A percentile compares a stretch with the other conserved stretches of the same genome.
Evolutionary conservation across 2,113 vertebrate genomes (phyloP).

Genomic region (Nesoenas mayeri): DNA sequence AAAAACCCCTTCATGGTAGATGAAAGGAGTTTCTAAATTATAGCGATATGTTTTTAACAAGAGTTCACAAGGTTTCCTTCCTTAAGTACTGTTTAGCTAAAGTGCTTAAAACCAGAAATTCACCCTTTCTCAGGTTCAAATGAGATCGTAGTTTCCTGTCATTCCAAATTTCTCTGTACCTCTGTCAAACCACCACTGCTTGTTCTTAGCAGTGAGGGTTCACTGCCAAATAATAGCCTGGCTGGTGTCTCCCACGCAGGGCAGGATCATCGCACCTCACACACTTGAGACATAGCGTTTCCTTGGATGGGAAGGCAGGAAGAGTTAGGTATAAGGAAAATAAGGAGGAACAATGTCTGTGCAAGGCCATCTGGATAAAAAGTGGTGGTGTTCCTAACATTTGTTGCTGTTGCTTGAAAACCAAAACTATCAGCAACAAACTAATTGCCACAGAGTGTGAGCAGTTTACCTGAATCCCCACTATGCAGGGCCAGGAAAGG

Average conservation of each 20-base stretch:
- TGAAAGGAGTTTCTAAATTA: slow-evolving; percentile 58
- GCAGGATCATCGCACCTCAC: fast-evolving
- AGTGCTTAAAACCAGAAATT: slow-evolving; percentile 30
- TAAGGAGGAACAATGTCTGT: not conserved
- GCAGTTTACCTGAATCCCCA: not conserved
- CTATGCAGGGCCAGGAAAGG: not conserved
- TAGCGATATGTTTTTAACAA: slow-evolving; percentile 38
- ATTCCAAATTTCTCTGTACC: not conserved
- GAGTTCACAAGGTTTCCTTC: slow-evolving; percentile 46
- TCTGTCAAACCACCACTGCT: not conserved
- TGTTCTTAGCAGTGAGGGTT: not conserved
- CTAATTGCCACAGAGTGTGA: not conserved
- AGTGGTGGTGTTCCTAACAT: fast-evolving
- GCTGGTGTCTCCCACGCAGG: not conserved
- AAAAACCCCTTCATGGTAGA: slow-evolving; percentile 27
- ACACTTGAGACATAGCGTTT: fast-evolving
- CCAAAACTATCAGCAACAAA: not conserved
- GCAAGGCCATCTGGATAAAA: not conserved
- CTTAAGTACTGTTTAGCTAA: slow-evolving; percentile 23
- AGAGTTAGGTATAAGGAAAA: not conserved
- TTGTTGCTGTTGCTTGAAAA: not conserved
- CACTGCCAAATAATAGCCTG: not conserved
- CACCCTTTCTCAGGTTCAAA: slow-evolving; percentile 24
- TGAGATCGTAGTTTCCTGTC: not conserved
- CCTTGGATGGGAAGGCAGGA: not conserved